Base-by-base conservation (phyloP, 2,113 vertebrate species). In the Leucoraja erinaceus region DNA sequence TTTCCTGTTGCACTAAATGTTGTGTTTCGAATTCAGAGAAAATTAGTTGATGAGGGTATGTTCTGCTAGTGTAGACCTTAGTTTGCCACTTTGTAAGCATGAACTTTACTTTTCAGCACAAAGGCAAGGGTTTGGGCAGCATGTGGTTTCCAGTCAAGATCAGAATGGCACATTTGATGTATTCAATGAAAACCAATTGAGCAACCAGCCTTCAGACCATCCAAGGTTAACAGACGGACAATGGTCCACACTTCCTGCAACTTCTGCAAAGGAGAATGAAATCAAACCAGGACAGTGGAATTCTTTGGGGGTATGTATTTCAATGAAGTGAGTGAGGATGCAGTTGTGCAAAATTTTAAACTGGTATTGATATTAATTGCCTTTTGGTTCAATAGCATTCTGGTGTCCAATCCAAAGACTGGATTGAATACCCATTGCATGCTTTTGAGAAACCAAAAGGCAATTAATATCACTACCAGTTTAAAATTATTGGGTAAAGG, bases 251-350 rank as follows among this genome's bases (percentile, higher is more conserved):
- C 97, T 96, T 54, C 98, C 99, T 63, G 93, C 95, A 91, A 93
- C 96, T 0, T 96, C 95, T 93, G 96, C 96, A 12, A 99, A 99
- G 93, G 98, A 99, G 94, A 99, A 99, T 4, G 98, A 99, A 86
- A 94, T 97, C 56, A 95, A 94, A 0, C 94, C 97, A 22, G 97
- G 97, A 66, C 97, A 95, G 9, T 99, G 98, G 98, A 98, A 97
- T 93, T 95, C 95, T 31, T 96, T 96, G 86, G 96, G 96, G 97
- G 98, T 98, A 96, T 94, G 95, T 47, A 16, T 20, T 70, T 18
- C 12, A 33, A 93, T 84, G 72, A 81, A 54, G 38, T 88, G 31
- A 78, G 5, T 14, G 83, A 38, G 94, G 94, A 93, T 94, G 94
- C 77, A 0, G 9, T 28, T 25, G 61, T 76, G 9, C 6, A 28